phyloP scores from a whole-genome alignment of 2,888 invertebrate species.

The Germaria angustata region DNA sequence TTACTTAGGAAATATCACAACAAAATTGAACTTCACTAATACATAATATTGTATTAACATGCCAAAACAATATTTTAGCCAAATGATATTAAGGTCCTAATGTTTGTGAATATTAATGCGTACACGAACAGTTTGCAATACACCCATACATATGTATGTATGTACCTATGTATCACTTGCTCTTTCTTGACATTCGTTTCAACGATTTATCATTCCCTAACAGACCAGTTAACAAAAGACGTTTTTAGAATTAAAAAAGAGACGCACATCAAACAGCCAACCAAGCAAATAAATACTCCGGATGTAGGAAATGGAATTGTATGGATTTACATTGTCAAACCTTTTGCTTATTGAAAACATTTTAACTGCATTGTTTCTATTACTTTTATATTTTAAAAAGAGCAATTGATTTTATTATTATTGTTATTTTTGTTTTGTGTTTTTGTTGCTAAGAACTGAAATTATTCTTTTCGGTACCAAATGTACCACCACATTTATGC shows the following conservation, averaged over 20 bases:
- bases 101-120: too few species aligned
- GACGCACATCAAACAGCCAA: not conserved
- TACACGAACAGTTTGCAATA: too few species aligned
- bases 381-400: slow-evolving; percentile 23
- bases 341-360: slow-evolving; percentile 38
- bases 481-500: not conserved
- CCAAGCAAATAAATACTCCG: slow-evolving; percentile 41
- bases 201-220: slow-evolving; percentile 22
- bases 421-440: not conserved
- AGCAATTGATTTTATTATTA: slow-evolving; percentile 39
- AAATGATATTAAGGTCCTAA: too few species aligned
- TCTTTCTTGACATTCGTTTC: not conserved
- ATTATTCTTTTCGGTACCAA: not conserved
- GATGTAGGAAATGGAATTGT: slow-evolving; percentile 61
- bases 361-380: slow-evolving; percentile 51
- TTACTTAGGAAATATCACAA: too few species aligned
- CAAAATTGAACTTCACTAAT: too few species aligned
- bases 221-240: slow-evolving; percentile 12
- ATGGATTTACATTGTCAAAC: slow-evolving; percentile 49
- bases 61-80: too few species aligned
- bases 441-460: slow-evolving; percentile 31
- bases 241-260: slow-evolving; percentile 12
- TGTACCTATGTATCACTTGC: not conserved
- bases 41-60: too few species aligned
- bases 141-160: not conserved